Base-by-base conservation (phyloP, 2,888 invertebrate species). In the Cerastoderma edule region DNA sequence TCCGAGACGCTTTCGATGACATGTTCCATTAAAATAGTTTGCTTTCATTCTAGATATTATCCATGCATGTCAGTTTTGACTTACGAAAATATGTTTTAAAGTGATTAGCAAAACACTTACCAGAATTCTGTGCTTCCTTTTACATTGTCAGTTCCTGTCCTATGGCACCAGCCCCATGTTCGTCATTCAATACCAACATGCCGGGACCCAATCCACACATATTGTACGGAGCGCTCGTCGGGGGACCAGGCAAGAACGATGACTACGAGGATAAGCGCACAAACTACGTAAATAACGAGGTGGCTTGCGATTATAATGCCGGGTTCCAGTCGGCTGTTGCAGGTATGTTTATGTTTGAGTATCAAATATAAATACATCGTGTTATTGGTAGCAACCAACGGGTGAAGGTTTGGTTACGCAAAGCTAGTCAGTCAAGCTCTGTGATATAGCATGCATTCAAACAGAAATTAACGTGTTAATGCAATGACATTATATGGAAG, bases 81-180 rank as follows among this genome's bases (percentile, higher is more conserved):
- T n/a, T n/a, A n/a, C n/a, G n/a, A n/a, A n/a, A n/a, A n/a, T n/a
- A n/a, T n/a, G n/a, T n/a, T n/a, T n/a, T n/a, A n/a, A n/a, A n/a
- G n/a, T n/a, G n/a, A n/a, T n/a, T n/a, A n/a, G n/a, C n/a, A n/a
- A n/a, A n/a, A n/a, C n/a, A n/a, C n/a, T n/a, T n/a, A n/a, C n/a
- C n/a, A n/a, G n/a, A n/a, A n/a, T n/a, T n/a, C n/a, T n/a, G n/a
- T n/a, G n/a, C n/a, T n/a, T n/a, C n/a, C n/a, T n/a, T n/a, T n/a
- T n/a, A n/a, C n/a, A n/a, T n/a, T n/a, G n/a, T n/a, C 77, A 91
- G 91, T 44, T 91, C 91, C 0, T 91, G 91, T 57, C 90, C 90
- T 0, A 72, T 80, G 50, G 68, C 60, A 16, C 90, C 90, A 3
- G 81, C 85, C 0, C 85, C 86, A 0, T 91, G 91, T 75, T 83